Evolutionary conservation across 1,140 invertebrate species (phyloP).

Genomic region (Piezodorus guildinii): DNA sequence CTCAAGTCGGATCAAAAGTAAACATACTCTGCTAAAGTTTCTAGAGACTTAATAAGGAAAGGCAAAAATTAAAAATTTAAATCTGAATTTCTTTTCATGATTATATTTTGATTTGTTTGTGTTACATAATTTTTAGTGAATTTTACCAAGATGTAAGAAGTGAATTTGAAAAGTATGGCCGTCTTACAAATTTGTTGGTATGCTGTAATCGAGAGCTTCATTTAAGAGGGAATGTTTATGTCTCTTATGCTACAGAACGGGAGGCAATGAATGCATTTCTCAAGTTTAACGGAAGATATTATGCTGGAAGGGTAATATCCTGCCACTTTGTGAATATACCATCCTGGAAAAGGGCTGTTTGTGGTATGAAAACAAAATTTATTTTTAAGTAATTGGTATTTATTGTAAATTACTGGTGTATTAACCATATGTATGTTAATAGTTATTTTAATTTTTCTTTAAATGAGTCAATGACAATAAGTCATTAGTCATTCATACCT

Average conservation of each 20-base stretch:
- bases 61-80: no score
- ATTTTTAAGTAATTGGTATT: no score
- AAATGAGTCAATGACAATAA: no score
- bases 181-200: slow-evolving; percentile 66
- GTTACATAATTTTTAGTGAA: slow-evolving; percentile 38
- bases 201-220: slow-evolving; percentile 79
- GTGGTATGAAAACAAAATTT: slow-evolving; percentile 45
- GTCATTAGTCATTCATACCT: no score
- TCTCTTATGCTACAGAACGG: slow-evolving; percentile 61
- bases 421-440: no score
- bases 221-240: slow-evolving; percentile 80
- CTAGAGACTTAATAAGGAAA: no score
- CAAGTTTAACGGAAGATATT: slow-evolving; percentile 75
- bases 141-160: slow-evolving; percentile 79
- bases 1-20: no score
- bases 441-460: no score
- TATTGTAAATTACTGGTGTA: no score
- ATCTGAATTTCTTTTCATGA: no score
- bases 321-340: slow-evolving; percentile 67
- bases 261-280: slow-evolving; percentile 61
- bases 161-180: slow-evolving; percentile 70
- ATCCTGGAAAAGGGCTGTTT: slow-evolving; percentile 78
- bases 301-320: slow-evolving; percentile 70
- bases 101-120: no score
- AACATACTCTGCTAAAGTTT: no score